phyloP scores from a whole-genome alignment of 1,140 invertebrate species.

The Holotrichia oblita region DNA sequence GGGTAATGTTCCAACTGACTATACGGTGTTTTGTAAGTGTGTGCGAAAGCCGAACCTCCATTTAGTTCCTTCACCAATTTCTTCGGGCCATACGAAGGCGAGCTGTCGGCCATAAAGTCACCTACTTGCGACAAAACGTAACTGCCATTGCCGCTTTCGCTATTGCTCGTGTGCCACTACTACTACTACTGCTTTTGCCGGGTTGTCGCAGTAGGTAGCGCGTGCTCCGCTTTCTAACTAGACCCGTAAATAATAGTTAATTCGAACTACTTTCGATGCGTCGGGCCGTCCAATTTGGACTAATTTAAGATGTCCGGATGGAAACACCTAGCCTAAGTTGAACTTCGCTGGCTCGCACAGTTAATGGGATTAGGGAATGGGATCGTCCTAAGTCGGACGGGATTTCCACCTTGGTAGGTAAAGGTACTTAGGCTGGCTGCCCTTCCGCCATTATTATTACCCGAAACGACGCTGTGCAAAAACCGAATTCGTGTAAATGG shows the following conservation, averaged over 20 bases:
- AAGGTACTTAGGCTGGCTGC: neutral
- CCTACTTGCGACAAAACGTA: neutral
- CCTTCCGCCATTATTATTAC: neutral
- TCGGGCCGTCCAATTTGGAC: neutral
- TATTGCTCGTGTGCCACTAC: too few relatives aligned
- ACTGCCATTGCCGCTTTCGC: neutral
- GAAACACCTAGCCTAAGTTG: neutral
- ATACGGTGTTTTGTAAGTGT: neutral
- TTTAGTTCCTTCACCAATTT: conserved; percentile 1
- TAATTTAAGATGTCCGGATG: conserved; percentile 16
- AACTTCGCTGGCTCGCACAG: neutral
- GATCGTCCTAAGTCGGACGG: conserved; percentile 3
- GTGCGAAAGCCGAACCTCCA: neutral
- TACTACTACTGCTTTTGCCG: too few relatives aligned
- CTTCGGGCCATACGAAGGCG: neutral
- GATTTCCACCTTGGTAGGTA: neutral
- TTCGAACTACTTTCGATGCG: conserved; percentile 16
- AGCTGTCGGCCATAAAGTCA: neutral
- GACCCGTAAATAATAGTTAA: conserved; percentile 6
- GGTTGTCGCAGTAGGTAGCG: neutral
- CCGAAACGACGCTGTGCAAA: neutral
- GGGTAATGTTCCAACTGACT: neutral
- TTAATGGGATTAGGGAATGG: conserved; percentile 8
- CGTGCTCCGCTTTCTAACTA: neutral
- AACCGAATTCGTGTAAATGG: conserved; percentile 16